Conservation (phyloP, 2,113 vertebrate species). For the Lepus timidus region DNA sequence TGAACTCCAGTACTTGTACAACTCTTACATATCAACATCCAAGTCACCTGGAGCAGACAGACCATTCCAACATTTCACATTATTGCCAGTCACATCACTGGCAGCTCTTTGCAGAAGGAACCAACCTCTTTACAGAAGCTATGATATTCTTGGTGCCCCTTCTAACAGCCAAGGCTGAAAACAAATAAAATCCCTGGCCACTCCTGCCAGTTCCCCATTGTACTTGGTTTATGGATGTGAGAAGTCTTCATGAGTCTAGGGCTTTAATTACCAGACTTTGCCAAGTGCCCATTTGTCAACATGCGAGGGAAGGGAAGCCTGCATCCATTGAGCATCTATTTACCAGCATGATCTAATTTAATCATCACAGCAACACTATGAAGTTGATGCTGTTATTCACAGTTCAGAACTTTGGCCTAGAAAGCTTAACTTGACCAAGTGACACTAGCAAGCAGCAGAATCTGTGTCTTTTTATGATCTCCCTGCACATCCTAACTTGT, state of each 20-base stretch:
- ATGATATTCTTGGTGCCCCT: not conserved
- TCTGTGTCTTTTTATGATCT: not conserved
- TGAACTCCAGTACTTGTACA: not conserved
- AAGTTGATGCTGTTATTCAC: constrained; percentile 2
- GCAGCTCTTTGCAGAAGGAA: not conserved
- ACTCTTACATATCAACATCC: constrained; percentile 43
- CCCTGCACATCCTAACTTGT: not conserved
- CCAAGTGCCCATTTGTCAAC: constrained; percentile 23
- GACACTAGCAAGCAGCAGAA: not conserved
- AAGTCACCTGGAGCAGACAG: constrained; percentile 45
- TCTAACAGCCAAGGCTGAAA: not conserved
- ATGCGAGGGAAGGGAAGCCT: not conserved
- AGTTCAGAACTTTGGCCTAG: not conserved
- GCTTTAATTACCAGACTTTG: not conserved
- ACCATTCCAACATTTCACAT: not conserved
- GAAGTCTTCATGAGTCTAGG: not conserved
- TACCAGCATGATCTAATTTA: not conserved
- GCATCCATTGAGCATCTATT: not conserved
- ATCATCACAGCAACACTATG: not conserved
- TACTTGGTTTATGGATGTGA: not conserved
- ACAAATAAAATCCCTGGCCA: not conserved
- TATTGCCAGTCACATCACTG: not conserved
- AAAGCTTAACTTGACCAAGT: not conserved
- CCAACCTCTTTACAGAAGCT: not conserved
- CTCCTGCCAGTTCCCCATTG: not conserved